Base-by-base conservation (phyloP, 53 echinoderm and acorn worm species). In the Henricia sp. region DNA sequence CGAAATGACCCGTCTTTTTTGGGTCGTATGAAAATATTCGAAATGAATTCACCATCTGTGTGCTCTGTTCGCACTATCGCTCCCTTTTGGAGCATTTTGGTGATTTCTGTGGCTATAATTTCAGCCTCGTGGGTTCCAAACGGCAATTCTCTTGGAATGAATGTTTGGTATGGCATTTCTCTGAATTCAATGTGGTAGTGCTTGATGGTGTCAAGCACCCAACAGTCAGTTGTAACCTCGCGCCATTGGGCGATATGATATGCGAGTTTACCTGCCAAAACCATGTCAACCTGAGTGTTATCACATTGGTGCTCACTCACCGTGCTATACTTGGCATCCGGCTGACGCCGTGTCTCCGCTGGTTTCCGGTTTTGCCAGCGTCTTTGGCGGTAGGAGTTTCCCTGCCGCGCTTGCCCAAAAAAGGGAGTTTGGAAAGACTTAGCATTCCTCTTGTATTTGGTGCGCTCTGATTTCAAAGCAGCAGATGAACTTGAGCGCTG, bases 231-330 rank as follows among this genome's bases (percentile, higher is more conserved):
- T 17, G 67, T 67, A 67, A 67, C 16, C 67, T 67, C 67, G 6
- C 67, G 67, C 67, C 67, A 67, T 67, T 67, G 1, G 67, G 39
- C 67, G 34, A 67, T 34, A 9, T 67, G 67, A 36, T 67, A 19
- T 34, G 67, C 67, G 67, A 67, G 67, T 67, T 67, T 67, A 67
- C 67, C 67, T 67, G 67, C 67, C 67, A 69, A 6, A 1, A 43
- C n/a, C n/a, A 3, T 13, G 6, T 36, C 1, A 4, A 4, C 8
- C 3, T 23, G 38, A 67, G 36, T 19, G 17, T 67, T 37, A 37
- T n/a, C n/a, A n/a, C n/a, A n/a, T n/a, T n/a, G n/a, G n/a, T 67
- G 69, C 43, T 68, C 44, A 69, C 69, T 69, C 69, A 69, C 69
- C 46, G 62, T 4, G 39, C 8, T 69, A n/a, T 41, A 40, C 43